Evolutionary conservation across 1,140 invertebrate species (phyloP).

Genomic region (Uloborus diversus): DNA sequence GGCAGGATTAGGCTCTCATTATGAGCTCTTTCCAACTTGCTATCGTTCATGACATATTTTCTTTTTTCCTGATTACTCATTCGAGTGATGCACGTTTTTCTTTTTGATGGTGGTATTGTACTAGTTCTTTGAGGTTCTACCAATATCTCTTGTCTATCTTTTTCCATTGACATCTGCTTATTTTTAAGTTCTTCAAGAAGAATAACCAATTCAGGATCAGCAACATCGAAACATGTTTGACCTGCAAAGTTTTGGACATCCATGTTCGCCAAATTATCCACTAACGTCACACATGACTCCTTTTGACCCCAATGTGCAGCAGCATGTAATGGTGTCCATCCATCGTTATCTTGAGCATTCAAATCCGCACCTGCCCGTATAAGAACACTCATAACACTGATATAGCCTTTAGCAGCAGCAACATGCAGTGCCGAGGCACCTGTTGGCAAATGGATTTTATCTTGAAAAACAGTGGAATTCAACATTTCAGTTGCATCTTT

Average conservation of each 20-base stretch:
- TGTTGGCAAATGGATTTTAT: constrained; percentile 79
- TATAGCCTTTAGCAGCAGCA: constrained; percentile 96
- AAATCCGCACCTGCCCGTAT: constrained; percentile 82
- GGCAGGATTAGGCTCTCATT: constrained; percentile 44
- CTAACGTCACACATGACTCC: constrained; percentile 88
- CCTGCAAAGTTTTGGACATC: constrained; percentile 90
- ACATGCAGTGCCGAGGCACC: constrained; percentile 99
- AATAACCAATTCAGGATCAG: constrained; percentile 82
- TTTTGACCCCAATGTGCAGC: constrained; percentile 98
- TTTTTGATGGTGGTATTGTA: constrained; percentile 44
- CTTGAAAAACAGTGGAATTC: constrained; percentile 50
- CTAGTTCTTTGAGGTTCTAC: constrained; percentile 48
- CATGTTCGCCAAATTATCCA: constrained; percentile 91
- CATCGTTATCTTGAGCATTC: constrained; percentile 91
- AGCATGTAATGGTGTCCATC: constrained; percentile 97
- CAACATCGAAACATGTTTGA: constrained; percentile 91
- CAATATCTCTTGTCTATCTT: constrained; percentile 44
- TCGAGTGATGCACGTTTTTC: constrained; percentile 54
- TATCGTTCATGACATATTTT: constrained; percentile 55
- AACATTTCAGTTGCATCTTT: constrained; percentile 91
- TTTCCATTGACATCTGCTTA: constrained; percentile 71
- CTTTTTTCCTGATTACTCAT: constrained; percentile 57
- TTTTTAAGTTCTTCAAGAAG: constrained; percentile 83
- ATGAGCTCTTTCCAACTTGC: constrained; percentile 47
- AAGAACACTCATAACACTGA: constrained; percentile 86